Evolutionary conservation across 23 tunicate species (phyloP), one percentile per base, ranked within the genome.

Genomic region (Oikopleura dioica): DNA sequence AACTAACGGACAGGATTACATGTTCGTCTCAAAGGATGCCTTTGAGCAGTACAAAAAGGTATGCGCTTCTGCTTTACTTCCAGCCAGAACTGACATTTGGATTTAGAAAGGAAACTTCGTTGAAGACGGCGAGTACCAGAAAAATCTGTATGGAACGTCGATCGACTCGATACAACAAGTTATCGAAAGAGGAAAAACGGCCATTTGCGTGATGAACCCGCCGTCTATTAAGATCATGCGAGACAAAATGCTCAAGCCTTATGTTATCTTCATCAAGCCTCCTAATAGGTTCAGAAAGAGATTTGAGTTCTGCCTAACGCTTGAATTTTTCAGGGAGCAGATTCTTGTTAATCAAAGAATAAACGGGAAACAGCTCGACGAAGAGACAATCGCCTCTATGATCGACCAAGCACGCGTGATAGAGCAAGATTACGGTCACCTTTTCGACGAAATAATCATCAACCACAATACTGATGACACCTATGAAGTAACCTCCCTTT

Each of bases 391-490:
- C 37, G 81, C 89, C 1, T 78, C 77, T 24, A 89, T 89, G 50
- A 89, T 89, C 68, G 96, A 89, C 51, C 78, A 75, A 36, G 96
- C 96, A 35, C 85, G 96, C 2, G 82, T 82, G 2, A 84, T 89
- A 50, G 96, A 89, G 77, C 78, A 78, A 36, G 75, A 78, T 44
- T 89, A 81, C 77, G 86, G 84, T 0, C 96, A 89, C 35, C 80
- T 77, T 77, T 89, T 89, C 67, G 96, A 89, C 68, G 89, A 89
- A 37, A 89, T 85, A 35, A 89, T 89, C 37, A 79, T 89, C n/a
- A 84, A 84, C 59, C 68, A 76, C 35, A 89, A 89, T 72, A 80
- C 84, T 50, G 81, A 86, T 38, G 83, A 86, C 38, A 81, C 96
- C 32, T 89, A 89, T 76, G 96, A n/a, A n/a, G n/a, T n/a, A n/a